Evolutionary conservation across 2,113 vertebrate genomes (phyloP), one percentile per base, ranked within the genome.

Genomic region (Cinclus mexicanus): DNA sequence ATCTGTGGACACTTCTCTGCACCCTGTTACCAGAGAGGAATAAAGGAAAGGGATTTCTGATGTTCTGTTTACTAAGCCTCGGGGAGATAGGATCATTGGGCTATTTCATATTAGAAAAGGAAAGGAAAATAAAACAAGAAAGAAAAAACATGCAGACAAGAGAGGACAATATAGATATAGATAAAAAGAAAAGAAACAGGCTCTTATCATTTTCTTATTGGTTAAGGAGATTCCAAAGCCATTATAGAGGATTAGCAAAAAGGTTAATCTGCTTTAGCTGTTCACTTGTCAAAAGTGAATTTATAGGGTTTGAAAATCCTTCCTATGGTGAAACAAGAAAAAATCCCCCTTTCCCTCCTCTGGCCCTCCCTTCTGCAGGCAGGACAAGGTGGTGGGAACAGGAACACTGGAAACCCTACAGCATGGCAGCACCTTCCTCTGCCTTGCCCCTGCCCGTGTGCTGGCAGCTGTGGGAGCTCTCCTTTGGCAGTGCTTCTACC

Each of bases 161-260:
- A 16, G 47, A 84, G 79, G 63, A 97, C 97, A 97, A 97, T 96
- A 83, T 65, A 94, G 95, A 96, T 97, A 78, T 42, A 95, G 97
- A 95, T 87, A 98, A 97, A 98, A 95, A 90, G 69, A 91, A 98
- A 96, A 94, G 96, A 96, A 96, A 96, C 97, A 91, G 97, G 98
- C 96, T 97, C 97, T 98, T 98, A 97, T 95, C 96, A 93, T 97
- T 97, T 98, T 97, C 98, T 91, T 97, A 96, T 95, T 80, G 96
- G 97, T 95, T 97, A 98, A 97, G 94, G 96, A 97, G 96, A 98
- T 98, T 98, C 97, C 98, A 98, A 98, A 98, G 98, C 98, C 98
- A 99, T 99, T 99, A 99, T 98, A 93, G 95, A 95, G 98, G 98
- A 98, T 99, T 99, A 99, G 95, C 98, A 97, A 97, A 97, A 97